Evolutionary conservation across 2,113 vertebrate genomes (phyloP), one percentile per base, ranked within the genome.

Genomic region (Siphamia tubifer): DNA sequence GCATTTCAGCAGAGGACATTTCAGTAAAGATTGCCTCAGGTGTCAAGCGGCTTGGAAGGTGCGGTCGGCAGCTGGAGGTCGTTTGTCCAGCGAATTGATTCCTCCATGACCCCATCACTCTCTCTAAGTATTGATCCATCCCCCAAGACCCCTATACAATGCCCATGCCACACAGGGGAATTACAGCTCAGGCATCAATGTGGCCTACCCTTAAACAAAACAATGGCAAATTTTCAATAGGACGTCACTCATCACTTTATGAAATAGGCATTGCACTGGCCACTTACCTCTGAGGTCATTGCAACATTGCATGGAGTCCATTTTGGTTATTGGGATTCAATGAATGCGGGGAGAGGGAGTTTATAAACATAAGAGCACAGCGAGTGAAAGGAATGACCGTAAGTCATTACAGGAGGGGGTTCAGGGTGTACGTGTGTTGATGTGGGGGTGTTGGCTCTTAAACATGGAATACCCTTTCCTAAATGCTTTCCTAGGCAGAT

Each of bases 1-100:
- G 86, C 88, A 90, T 90, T 90, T 90, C 71, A 68, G 64, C 82
- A 85, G 87, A 90, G 89, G 87, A 83, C 89, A 63, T 85, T 88
- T 82, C 79, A 71, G 86, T 65, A 88, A 84, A 85, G 85, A 84
- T 81, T 56, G 58, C 85, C 84, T 89, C 84, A 84, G 89, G 87
- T 89, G 87, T 90, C 87, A 84, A 72, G 77, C 38, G 51, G 52
- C 80, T 40, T 54, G 71, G 81, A 84, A 84, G 81, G 85, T 62
- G 70, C 61, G 27, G 39, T 31, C 47, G 58, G 83, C 82, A 77
- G 81, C 75, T 79, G 67, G 84, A 90, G 90, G 88, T 90, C 83
- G 60, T 89, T 88, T 84, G 85, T 82, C 79, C 81, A 42, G 17
- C 16, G 61, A 86, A 91, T 88, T 82, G 88, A 91, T 90, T 84